phyloP scores from a whole-genome alignment of 2,888 invertebrate species.

The Scrobipalpa atriplicella region DNA sequence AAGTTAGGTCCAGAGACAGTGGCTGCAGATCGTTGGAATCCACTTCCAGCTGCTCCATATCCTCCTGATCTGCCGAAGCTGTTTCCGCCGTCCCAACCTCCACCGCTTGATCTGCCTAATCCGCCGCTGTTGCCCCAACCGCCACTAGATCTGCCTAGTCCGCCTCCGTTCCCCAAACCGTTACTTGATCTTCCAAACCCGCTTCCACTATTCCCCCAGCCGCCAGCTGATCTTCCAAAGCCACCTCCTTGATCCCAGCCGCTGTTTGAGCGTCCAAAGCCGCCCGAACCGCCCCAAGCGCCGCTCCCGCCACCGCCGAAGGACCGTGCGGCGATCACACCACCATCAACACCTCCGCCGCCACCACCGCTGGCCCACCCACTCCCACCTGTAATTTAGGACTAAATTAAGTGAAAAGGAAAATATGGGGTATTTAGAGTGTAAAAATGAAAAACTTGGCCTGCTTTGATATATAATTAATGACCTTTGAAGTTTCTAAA shows the following conservation, averaged over 20 bases:
- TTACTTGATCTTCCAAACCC: background rate
- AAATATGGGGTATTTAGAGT: too few species aligned
- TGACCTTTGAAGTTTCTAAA: too few species aligned
- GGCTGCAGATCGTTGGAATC: constrained; percentile 7
- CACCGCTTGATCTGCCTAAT: constrained; percentile 26
- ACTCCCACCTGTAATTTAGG: constrained; percentile 39
- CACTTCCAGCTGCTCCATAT: background rate
- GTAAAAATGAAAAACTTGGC: too few species aligned
- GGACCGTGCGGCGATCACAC: constrained; percentile 36
- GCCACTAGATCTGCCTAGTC: constrained; percentile 25
- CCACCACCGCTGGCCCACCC: constrained; percentile 46
- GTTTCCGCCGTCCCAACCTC: constrained; percentile 14
- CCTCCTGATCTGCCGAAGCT: constrained; percentile 25
- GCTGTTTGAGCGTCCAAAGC: constrained; percentile 21
- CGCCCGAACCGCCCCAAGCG: constrained; percentile 3
- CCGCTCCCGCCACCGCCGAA: constrained; percentile 33
- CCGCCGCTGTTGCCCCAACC: constrained; percentile 28
- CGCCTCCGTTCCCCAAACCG: constrained; percentile 22
- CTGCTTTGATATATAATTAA: too few species aligned
- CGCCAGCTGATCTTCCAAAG: constrained; percentile 1
- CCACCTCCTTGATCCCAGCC: constrained; percentile 25
- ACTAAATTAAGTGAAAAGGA: background rate
- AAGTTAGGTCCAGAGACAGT: constrained; percentile 11
- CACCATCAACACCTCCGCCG: constrained; percentile 37
- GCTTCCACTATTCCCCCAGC: constrained; percentile 32